phyloP scores from a whole-genome alignment of 2,113 vertebrate genomes.

The Rana temporaria region DNA sequence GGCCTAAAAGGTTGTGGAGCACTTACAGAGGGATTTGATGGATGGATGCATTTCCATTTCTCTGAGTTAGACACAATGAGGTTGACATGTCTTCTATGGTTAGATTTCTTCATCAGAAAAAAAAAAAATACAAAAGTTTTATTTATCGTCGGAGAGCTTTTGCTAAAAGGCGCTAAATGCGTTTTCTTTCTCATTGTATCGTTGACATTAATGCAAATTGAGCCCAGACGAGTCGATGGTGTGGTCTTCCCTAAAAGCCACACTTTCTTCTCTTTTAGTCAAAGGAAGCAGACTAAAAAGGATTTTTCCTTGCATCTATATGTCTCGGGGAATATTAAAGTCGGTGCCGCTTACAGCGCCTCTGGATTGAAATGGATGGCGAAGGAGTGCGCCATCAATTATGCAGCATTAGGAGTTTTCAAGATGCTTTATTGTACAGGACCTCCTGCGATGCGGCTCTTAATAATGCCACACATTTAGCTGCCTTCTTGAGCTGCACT shows the following conservation, averaged over 20 bases:
- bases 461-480: background rate
- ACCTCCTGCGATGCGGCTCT: background rate
- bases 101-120: too few species aligned
- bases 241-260: background rate
- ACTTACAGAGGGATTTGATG: too few species aligned
- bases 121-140: too few species aligned
- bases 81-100: too few species aligned
- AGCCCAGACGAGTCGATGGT: background rate
- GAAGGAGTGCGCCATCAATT: conserved; percentile 11
- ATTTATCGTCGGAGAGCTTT: too few species aligned
- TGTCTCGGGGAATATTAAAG: background rate
- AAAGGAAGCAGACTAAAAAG: background rate
- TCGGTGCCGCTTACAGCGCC: background rate
- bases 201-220: too few species aligned
- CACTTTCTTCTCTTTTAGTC: background rate
- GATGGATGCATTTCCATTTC: too few species aligned
- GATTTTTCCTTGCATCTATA: background rate
- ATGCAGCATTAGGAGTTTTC: conserved; percentile 27
- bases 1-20: too few species aligned
- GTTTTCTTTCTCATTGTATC: too few species aligned
- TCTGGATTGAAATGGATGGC: background rate
- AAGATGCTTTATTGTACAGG: background rate
- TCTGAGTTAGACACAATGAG: too few species aligned
- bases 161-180: too few species aligned
- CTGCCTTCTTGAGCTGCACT: background rate